Percentiles rank a stretch among this genome's conserved stretches.
Evolutionary conservation across 2,888 invertebrate species (phyloP).

Genomic region (Glaucopsyche alexis): DNA sequence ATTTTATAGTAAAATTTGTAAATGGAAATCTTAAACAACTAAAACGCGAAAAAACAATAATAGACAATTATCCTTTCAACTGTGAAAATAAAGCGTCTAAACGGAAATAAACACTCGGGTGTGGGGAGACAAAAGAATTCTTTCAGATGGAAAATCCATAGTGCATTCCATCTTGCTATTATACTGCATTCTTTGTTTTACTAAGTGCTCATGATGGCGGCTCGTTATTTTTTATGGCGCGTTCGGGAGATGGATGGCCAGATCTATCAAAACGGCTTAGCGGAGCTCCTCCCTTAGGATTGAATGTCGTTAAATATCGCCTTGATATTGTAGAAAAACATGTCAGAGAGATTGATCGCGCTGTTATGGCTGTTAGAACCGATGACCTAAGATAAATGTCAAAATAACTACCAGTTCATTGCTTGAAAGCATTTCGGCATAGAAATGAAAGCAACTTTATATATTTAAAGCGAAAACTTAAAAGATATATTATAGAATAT

Average conservation of each 20-base stretch:
- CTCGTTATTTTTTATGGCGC: constrained; percentile 4
- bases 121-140: neutral
- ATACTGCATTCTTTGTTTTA: constrained; percentile 10
- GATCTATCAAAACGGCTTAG: constrained; percentile 22
- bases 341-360: neutral
- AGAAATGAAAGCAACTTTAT: too few species aligned
- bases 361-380: neutral
- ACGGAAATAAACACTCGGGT: neutral
- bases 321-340: neutral
- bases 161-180: constrained; percentile 7
- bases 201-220: neutral
- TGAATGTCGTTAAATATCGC: constrained; percentile 20
- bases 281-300: neutral
- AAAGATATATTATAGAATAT: too few species aligned
- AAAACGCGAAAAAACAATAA: constrained; percentile 5
- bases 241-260: constrained; percentile 7
- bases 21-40: neutral
- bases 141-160: neutral
- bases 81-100: constrained; percentile 5
- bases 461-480: too few species aligned
- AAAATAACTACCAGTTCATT: too few species aligned
- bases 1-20: too few species aligned
- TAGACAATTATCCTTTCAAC: constrained; percentile 6
- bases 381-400: neutral
- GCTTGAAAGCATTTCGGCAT: too few species aligned